phyloP scores from a whole-genome alignment of 2,113 vertebrate genomes.

The Otus sunia region DNA sequence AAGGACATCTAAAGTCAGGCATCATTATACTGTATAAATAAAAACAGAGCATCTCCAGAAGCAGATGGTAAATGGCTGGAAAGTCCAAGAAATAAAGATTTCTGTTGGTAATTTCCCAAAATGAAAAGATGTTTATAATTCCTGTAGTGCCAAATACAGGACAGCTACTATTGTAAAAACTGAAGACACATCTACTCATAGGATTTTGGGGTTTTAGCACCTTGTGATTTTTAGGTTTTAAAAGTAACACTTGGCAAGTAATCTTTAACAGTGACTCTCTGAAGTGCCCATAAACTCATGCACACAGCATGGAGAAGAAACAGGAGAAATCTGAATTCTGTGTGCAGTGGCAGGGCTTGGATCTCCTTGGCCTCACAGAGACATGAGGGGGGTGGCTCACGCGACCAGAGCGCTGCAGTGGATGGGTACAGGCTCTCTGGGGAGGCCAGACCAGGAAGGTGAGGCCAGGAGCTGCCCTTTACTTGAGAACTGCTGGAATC shows the following conservation, averaged over 20 bases:
- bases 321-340: background rate
- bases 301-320: background rate
- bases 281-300: fast-evolving
- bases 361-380: background rate
- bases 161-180: background rate
- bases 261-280: background rate
- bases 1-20: background rate
- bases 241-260: background rate
- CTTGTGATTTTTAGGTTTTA: background rate
- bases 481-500: fast-evolving
- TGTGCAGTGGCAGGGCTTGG: fast-evolving
- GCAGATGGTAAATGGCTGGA: constrained; percentile 17
- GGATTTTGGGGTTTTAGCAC: background rate
- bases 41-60: background rate
- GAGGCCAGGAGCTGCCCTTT: background rate
- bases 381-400: background rate
- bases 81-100: constrained; percentile 28
- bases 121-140: background rate
- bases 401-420: fast-evolving
- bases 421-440: background rate
- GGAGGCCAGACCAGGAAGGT: background rate
- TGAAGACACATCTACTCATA: background rate
- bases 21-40: background rate
- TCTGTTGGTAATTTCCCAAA: background rate
- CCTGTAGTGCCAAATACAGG: background rate